Evolutionary conservation across 2,113 vertebrate genomes (phyloP), one percentile per base, ranked within the genome.

Genomic region (Heterotis niloticus): DNA sequence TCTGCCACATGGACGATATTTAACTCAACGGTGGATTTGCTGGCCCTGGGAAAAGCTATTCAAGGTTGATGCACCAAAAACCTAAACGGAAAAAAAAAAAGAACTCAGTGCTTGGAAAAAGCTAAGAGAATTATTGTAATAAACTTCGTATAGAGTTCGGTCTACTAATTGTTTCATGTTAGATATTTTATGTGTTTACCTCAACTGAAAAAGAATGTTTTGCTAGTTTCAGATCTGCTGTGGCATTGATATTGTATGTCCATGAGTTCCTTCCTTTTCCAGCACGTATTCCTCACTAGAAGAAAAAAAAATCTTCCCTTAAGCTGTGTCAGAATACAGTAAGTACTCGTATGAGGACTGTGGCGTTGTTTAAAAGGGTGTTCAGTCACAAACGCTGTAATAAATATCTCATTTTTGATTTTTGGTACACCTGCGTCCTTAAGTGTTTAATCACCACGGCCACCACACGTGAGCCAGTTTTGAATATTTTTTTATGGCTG

Each of bases 341-440:
- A 98, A 97, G 96, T 98, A 98, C 98, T 98, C 98, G 98, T 99
- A 98, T 97, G 96, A 98, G 96, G 98, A 99, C 96, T 98, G 98
- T 99, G 98, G 98, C 96, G 96, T 98, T 97, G 98, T 99, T 99
- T 96, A 95, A 96, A 98, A 44, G 34, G 93, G 96, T 98, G 97
- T 98, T 97, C 95, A 95, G 95, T 98, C 97, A 98, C 97, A 98
- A 98, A 99, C 96, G 96, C 96, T 95, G 97, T 99, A 99, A 99
- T 99, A 99, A 99, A 99, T 99, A 98, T 98, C 98, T 99, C 98
- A 98, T 98, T 99, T 99, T 98, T 96, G 98, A 98, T 98, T 98
- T 96, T 98, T 96, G 94, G 93, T 96, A 98, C 94, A 93, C 94
- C 94, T 95, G 92, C 93, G 95, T 93, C 94, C 92, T 95, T 93